phyloP scores from a whole-genome alignment of 2,888 invertebrate genomes.

The Parnassius mnemosyne region DNA sequence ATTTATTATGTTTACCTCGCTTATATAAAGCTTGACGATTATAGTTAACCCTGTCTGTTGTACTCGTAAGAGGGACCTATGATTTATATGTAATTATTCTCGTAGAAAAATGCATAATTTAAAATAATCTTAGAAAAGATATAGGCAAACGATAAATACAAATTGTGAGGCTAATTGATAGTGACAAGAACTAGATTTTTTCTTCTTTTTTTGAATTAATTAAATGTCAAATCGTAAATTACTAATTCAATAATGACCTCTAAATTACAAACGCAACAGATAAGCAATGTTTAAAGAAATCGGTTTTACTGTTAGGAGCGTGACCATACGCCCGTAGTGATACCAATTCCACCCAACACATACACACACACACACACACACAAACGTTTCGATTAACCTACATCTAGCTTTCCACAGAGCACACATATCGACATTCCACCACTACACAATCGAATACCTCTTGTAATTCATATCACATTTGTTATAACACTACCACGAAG shows the following conservation, averaged over 20 bases:
- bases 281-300: constrained; percentile 1
- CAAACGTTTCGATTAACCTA: constrained; percentile 12
- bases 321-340: constrained; percentile 23
- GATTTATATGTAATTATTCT: too few species aligned
- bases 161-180: too few species aligned
- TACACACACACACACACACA: neutral
- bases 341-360: constrained; percentile 15
- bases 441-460: constrained; percentile 15
- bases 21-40: too few species aligned
- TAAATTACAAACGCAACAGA: too few species aligned
- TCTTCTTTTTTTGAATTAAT: too few species aligned
- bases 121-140: too few species aligned
- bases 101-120: too few species aligned
- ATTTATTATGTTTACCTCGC: too few species aligned
- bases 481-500: constrained; percentile 15
- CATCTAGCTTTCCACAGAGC: constrained; percentile 7
- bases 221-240: neutral
- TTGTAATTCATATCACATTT: constrained; percentile 25
- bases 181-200: too few species aligned
- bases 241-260: neutral
- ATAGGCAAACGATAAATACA: too few species aligned
- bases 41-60: too few species aligned
- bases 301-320: constrained; percentile 24
- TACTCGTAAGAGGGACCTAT: too few species aligned
- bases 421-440: constrained; percentile 5